Base-by-base conservation (phyloP, 2,113 vertebrate genomes). In the Taurulus bubalis region DNA sequence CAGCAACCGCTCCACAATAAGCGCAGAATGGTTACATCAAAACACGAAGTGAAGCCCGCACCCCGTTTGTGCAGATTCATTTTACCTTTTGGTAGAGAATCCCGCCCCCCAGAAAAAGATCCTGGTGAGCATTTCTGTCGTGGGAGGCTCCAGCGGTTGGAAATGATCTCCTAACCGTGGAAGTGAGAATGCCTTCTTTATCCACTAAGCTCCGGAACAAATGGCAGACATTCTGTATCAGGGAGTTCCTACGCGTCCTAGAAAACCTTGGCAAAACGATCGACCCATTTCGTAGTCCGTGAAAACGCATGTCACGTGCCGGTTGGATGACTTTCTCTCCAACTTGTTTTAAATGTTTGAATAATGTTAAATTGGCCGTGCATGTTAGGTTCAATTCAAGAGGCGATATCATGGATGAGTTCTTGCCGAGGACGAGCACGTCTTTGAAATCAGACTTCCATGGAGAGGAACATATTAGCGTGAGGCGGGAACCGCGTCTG, bases 131-230 rank as follows among this genome's bases (percentile, higher is more conserved):
- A 49, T 73, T 16, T 28, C 3, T 47, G 36, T 58, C 30, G 28
- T 2, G 30, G 8, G 34, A 24, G 36, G 20, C 30, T 71, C 49
- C 59, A 42, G 2, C 40, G 38, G 8, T 8, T 34, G n/a, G 3
- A 73, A 62, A 26, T 22, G 34, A 53, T 66, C 49, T 51, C 40
- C 32, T 18, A n/a, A 76, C 60, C 53, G 26, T 74, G 32, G 38
- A 77, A 73, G 47, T 47, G 6, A 73, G 22, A 63, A 68, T 55
- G 36, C 45, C 34, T n/a, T 30, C 38, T 67, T 80, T 69, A 63
- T 81, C n/a, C 40, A n/a, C 2, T n/a, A 15, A 62, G 38, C 10
- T 77, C 9, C 3, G 38, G n/a, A 28, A 24, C 32, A 67, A 30
- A 53, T 36, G 34, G 36, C 15, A 18, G 32, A 63, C 24, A 45